These are phyloP conservation scores for Amiota communis DNA, from an alignment of 2,888 invertebrate genomes.

Conservation along the genomic window DNA sequence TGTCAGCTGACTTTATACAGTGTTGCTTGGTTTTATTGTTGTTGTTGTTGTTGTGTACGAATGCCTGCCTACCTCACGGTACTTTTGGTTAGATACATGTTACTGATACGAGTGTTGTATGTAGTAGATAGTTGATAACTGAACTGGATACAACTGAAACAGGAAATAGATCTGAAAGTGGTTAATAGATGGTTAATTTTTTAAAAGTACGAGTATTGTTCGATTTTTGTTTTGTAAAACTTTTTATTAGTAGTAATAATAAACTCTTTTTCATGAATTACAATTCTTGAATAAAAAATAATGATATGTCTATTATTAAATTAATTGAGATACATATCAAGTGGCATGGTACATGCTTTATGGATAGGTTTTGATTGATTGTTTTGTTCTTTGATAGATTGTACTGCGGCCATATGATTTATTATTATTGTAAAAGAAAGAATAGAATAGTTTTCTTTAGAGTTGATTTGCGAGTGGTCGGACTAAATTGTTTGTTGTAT, in stretches of 20 bases:
- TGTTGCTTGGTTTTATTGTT: not conserved
- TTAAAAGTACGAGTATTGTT: not conserved
- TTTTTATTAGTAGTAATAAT: conserved; percentile 9
- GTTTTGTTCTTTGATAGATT: not conserved
- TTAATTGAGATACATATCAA: not conserved
- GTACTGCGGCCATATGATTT: not conserved
- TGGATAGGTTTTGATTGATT: not conserved
- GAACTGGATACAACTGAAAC: not conserved
- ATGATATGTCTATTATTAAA: conserved; percentile 10
- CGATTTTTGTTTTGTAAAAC: not conserved
- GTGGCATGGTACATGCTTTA: conserved; percentile 3
- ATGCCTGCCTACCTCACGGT: not conserved
- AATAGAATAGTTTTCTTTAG: not conserved
- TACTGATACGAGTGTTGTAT: conserved; percentile 13
- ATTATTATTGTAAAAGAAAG: not conserved
- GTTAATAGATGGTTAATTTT: not conserved
- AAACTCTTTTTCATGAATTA: not conserved
- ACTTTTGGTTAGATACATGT: conserved; percentile 3
- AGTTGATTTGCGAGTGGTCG: conserved; percentile 5
- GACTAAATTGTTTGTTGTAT: conserved; percentile 3
- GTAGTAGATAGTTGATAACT: not conserved
- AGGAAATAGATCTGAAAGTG: conserved; percentile 1
- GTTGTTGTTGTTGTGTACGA: too few species aligned
- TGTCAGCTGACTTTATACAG: conserved; percentile 16
- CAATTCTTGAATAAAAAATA: conserved; percentile 12